These are phyloP conservation scores for Pangasius macronema DNA, from an alignment of 2,797 vertebrate genomes.

Conservation along the genomic window DNA sequence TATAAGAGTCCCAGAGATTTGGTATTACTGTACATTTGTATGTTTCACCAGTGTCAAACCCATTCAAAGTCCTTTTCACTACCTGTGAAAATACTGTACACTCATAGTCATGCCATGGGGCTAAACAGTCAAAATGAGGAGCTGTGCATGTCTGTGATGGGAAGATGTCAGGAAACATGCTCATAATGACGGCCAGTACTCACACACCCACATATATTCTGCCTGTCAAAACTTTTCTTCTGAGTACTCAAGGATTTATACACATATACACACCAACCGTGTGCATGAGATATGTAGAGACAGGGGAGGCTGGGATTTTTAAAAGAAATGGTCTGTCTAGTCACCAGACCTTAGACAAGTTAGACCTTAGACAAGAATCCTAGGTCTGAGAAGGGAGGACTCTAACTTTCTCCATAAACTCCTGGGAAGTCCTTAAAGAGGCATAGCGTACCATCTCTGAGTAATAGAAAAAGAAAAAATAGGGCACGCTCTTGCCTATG, in stretches of 20 bases:
- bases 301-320: not conserved
- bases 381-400: not conserved
- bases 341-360: not conserved
- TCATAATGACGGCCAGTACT: not conserved
- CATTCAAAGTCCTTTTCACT: constrained; percentile 6
- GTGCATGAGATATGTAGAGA: not conserved
- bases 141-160: not conserved
- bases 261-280: not conserved
- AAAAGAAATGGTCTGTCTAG: not conserved
- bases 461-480: not conserved
- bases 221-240: not conserved
- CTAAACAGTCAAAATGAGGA: not conserved
- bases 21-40: not conserved
- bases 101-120: not conserved
- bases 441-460: not conserved
- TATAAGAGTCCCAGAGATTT: no score
- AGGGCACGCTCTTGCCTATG: not conserved
- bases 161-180: constrained; percentile 1
- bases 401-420: not conserved
- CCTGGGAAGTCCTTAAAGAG: not conserved
- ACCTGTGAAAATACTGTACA: constrained; percentile 12
- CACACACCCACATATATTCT: not conserved
- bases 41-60: not conserved
- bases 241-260: not conserved
- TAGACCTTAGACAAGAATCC: not conserved